Evolutionary conservation across 2,888 invertebrate species (phyloP), one percentile per base, ranked within the genome.

Genomic region (Limnephilus lunatus): DNA sequence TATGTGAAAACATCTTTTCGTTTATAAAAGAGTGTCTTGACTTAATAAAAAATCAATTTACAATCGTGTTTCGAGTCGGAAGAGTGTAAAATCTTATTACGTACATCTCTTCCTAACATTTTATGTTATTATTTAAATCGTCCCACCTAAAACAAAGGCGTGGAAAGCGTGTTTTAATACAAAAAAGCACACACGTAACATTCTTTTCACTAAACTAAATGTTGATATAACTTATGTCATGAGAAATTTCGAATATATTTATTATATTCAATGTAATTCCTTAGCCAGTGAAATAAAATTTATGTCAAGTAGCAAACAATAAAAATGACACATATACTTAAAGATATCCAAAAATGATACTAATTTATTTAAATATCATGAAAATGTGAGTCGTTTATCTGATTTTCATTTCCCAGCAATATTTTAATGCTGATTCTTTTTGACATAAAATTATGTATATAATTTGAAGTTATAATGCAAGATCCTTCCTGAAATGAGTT

Each of bases 41-140:
- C 25, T 86, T 35, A 86, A 86, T 86, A 89, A 89, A 89, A 89
- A 89, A 19, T n/a, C 88, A 68, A 89, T 89, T 89, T 80, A 89
- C 68, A 88, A 35, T 81, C 80, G 12, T 80, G 88, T 80, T 87
- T 86, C 31, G 31, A 11, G 87, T 35, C 83, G 31, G 32, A 25
- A 83, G 83, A 83, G 35, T 32, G 82, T 83, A 83, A 31, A 32
- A 35, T 35, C 31, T 35, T 83, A 83, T 35, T 83, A 83, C 35
- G 19, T 25, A 39, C 83, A 83, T 83, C 35, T 68, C 68, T 48
- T 48, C 12, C 68, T 68, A 25, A 68, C n/a, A n/a, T 68, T 68
- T 68, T 68, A 68, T n/a, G 7, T 68, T 68, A 68, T 68, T 68
- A 68, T 68, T 25, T 68, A 68, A 25, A 68, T 68, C 68, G 25